A percentile compares a stretch with the other conserved stretches of the same genome.
These are phyloP conservation scores for Invenusta paracnida DNA, from an alignment of 2,888 invertebrate genomes.

Conservation along the genomic window DNA sequence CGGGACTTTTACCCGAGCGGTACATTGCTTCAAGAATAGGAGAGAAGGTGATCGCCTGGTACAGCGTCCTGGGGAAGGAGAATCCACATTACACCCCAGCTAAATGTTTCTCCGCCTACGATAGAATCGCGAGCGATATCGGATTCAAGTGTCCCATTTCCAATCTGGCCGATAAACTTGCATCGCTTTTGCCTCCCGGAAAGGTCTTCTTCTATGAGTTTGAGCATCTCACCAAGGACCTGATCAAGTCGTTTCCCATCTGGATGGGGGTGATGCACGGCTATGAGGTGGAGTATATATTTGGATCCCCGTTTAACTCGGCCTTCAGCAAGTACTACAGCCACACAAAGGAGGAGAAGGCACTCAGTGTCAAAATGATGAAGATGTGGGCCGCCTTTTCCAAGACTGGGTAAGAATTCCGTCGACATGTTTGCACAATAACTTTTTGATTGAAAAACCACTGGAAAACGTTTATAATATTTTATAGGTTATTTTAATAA, in stretches of 20 bases:
- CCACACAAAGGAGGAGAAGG: conserved; percentile 76
- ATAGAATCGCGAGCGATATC: conserved; percentile 9
- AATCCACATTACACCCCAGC: neutral
- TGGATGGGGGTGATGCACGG: conserved; percentile 57
- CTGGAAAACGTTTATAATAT: no score
- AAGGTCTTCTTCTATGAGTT: conserved; percentile 32
- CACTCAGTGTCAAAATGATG: conserved; percentile 79
- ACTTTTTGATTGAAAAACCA: no score
- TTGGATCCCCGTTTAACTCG: conserved; percentile 59
- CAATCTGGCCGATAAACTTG: neutral
- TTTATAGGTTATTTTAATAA: no score
- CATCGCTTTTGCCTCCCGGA: conserved; percentile 64
- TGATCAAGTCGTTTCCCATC: conserved; percentile 51
- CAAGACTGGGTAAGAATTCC: conserved; percentile 79
- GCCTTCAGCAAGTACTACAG: conserved; percentile 56
- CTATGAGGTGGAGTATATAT: conserved; percentile 54
- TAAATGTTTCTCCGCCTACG: neutral
- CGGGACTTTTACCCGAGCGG: neutral
- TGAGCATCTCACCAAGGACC: neutral
- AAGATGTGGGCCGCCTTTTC: conserved; percentile 91
- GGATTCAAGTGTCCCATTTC: conserved; percentile 26
- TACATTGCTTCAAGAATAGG: neutral
- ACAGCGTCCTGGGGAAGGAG: neutral
- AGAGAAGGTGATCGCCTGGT: neutral
- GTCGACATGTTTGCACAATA: no score